Evolutionary conservation across 2,888 invertebrate species (phyloP), one percentile per base, ranked within the genome.

Genomic region (Parthenolecanium corni): DNA sequence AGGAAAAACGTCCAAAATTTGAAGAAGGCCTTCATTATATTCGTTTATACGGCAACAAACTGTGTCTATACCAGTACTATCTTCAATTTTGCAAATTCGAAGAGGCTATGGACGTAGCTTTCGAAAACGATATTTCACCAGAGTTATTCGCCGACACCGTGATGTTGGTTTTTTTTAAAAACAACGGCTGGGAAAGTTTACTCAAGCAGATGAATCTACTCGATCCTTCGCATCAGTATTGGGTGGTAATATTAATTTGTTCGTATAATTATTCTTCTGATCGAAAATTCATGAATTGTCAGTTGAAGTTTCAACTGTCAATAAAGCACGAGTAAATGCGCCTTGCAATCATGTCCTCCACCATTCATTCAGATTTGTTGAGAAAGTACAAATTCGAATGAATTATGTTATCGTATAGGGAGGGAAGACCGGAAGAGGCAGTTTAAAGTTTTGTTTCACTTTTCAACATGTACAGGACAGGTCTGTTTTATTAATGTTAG

Each of bases 1-100:
- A n/a, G n/a, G n/a, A n/a, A 9, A 31, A 31, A 6, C 5, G 31
- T 31, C 31, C 31, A 31, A 31, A 31, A 9, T 31, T 6, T 69
- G 81, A 84, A 65, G 92, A 93, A 74, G 89, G 88, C 69, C 73
- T 89, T 1, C 88, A 84, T 72, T 94, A 93, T 73, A 76, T 93
- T 2, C 78, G 80, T 2, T 83, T 81, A 65, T 93, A 91, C 70
- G 92, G 90, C 0, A 85, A 84, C 2, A 83, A 84, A 70, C 76
- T 80, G 0, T 83, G 84, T 11, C 80, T 87, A 62, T 78, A 91
- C 58, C 80, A 82, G 64, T 92, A 91, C 71, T 83, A 84, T 67
- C 78, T 89, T 68, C 82, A 82, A 64, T 84, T 89, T 68, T 81
- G 83, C 14, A 82, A 83, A 67, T 75, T 85, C 67, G 74, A 76